phyloP scores from a whole-genome alignment of 2,888 invertebrate species.

The Conus canariensis region DNA sequence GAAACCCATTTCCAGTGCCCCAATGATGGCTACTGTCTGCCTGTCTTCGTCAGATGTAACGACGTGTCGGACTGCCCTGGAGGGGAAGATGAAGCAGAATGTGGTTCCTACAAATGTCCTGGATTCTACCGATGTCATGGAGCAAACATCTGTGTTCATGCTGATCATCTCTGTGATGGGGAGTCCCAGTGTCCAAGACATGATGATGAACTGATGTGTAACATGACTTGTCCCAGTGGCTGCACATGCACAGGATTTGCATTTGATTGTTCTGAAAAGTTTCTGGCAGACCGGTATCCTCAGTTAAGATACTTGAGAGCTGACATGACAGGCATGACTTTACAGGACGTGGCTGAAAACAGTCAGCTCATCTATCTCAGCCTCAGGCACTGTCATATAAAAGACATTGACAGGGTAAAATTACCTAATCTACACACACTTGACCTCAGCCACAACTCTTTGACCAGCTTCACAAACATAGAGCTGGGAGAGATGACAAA shows the following conservation, averaged over 20 bases:
- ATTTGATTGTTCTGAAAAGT: background rate
- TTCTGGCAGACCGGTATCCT: background rate
- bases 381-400: background rate
- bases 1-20: slow-evolving; percentile 42
- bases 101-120: slow-evolving; percentile 19
- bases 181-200: slow-evolving; percentile 44
- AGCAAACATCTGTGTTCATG: slow-evolving; percentile 37
- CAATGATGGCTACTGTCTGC: slow-evolving; percentile 43
- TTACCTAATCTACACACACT: slow-evolving; percentile 37
- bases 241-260: slow-evolving; percentile 19
- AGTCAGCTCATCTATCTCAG: background rate
- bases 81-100: slow-evolving; percentile 41
- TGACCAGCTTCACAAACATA: background rate
- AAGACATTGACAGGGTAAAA: background rate
- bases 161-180: slow-evolving; percentile 44
- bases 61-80: slow-evolving; percentile 34
- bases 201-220: slow-evolving; percentile 46
- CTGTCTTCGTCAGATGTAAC: slow-evolving; percentile 42
- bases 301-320: slow-evolving; percentile 17
- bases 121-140: slow-evolving; percentile 43
- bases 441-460: slow-evolving; percentile 34
- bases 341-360: background rate
- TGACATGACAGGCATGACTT: background rate
- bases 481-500: background rate
- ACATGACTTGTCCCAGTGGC: background rate